These are phyloP conservation scores for Papilio demoleus DNA, from an alignment of 2,888 invertebrate species.

Conservation along the genomic window DNA sequence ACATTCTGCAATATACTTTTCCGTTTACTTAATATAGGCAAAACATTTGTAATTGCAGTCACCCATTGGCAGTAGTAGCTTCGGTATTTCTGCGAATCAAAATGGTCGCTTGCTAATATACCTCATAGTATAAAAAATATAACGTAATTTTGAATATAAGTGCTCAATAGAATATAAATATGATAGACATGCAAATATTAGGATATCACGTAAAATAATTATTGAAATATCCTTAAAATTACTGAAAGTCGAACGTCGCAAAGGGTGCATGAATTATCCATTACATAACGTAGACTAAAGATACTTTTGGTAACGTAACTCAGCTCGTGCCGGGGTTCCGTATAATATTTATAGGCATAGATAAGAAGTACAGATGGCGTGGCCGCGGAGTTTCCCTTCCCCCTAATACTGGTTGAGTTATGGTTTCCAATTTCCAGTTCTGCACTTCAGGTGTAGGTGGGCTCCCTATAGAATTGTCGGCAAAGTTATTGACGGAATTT, in stretches of 20 bases:
- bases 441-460: conserved; percentile 72
- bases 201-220: conserved; percentile 66
- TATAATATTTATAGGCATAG: conserved; percentile 77
- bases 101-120: too few relatives aligned
- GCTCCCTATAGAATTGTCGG: conserved; percentile 55
- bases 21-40: too few relatives aligned
- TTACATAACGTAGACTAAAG: conserved; percentile 67
- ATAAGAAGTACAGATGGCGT: conserved; percentile 82
- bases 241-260: conserved; percentile 58
- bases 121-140: too few relatives aligned
- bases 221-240: conserved; percentile 72
- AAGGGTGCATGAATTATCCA: conserved; percentile 83
- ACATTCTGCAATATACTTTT: too few relatives aligned
- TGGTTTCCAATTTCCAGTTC: conserved; percentile 80
- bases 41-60: too few relatives aligned
- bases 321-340: conserved; percentile 72
- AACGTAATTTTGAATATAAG: too few relatives aligned
- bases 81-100: too few relatives aligned
- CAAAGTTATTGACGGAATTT: conserved; percentile 50
- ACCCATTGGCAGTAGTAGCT: too few relatives aligned
- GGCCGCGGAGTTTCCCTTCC: conserved; percentile 75
- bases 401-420: conserved; percentile 83
- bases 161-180: too few relatives aligned
- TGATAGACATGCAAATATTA: conserved; percentile 47
- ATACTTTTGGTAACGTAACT: conserved; percentile 76